These are phyloP conservation scores for Ectemnius lituratus DNA, from an alignment of 2,888 invertebrate genomes.

Conservation along the genomic window DNA sequence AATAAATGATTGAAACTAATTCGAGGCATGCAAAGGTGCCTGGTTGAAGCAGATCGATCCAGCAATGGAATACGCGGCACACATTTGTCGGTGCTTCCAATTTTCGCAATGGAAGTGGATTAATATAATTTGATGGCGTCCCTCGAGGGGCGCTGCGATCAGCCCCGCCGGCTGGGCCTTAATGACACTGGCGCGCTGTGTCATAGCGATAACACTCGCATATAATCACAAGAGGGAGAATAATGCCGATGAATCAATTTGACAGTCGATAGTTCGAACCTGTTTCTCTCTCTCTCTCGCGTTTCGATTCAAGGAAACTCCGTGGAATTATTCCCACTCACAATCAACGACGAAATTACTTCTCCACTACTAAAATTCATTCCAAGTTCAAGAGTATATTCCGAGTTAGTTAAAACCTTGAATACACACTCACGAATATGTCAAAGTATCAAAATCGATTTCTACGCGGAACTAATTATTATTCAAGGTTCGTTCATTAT, in stretches of 20 bases:
- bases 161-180: constrained; percentile 20
- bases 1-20: too few species aligned
- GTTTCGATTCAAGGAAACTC: neutral
- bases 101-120: constrained; percentile 59
- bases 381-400: too few species aligned
- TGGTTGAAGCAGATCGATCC: neutral
- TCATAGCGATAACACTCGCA: neutral
- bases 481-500: too few species aligned
- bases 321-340: too few species aligned
- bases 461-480: too few species aligned
- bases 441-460: too few species aligned
- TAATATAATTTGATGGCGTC: constrained; percentile 62
- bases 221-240: constrained; percentile 29
- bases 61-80: constrained; percentile 11
- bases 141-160: constrained; percentile 39
- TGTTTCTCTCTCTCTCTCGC: neutral
- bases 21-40: too few species aligned
- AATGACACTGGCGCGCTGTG: neutral
- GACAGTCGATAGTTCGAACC: constrained; percentile 20
- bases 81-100: constrained; percentile 46
- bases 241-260: constrained; percentile 57
- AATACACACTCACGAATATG: too few species aligned
- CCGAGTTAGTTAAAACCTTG: too few species aligned
- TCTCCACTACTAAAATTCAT: too few species aligned
- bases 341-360: too few species aligned